phyloP scores from a whole-genome alignment of 2,797 vertebrate species.

The Sparus aurata region DNA sequence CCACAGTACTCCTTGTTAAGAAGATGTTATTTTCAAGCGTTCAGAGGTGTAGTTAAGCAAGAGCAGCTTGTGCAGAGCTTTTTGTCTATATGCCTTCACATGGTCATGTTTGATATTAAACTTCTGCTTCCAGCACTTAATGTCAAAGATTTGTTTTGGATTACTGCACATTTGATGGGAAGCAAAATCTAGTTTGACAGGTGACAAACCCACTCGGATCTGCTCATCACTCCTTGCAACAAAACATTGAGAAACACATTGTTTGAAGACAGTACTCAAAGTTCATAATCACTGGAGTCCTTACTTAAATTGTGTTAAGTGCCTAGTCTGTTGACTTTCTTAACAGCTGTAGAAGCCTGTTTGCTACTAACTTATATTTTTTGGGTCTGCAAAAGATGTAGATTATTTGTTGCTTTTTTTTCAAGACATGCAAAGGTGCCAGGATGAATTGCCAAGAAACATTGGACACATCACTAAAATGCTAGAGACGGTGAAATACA shows the following conservation, averaged over 20 bases:
- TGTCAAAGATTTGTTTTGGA: conserved; percentile 13
- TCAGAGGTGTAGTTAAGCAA: neutral
- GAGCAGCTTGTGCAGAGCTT: neutral
- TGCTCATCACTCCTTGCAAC: neutral
- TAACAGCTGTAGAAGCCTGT: neutral
- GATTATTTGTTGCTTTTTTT: neutral
- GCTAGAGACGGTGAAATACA: neutral
- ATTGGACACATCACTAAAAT: neutral
- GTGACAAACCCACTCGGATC: neutral
- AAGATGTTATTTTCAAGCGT: conserved; percentile 16
- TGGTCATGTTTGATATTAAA: neutral
- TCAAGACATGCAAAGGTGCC: neutral
- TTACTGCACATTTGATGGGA: neutral
- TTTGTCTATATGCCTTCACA: neutral
- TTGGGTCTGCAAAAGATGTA: neutral
- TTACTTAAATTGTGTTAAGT: neutral
- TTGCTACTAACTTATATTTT: neutral
- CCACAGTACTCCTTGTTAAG: conserved; percentile 44
- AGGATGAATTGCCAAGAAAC: neutral
- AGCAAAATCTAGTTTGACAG: neutral
- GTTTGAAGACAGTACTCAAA: neutral
- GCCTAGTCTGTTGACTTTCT: neutral
- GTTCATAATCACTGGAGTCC: neutral
- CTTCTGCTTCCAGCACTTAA: neutral
- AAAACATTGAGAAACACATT: neutral